phyloP scores from a whole-genome alignment of 2,888 invertebrate species.

The Drepanosiphum platanoidis region DNA sequence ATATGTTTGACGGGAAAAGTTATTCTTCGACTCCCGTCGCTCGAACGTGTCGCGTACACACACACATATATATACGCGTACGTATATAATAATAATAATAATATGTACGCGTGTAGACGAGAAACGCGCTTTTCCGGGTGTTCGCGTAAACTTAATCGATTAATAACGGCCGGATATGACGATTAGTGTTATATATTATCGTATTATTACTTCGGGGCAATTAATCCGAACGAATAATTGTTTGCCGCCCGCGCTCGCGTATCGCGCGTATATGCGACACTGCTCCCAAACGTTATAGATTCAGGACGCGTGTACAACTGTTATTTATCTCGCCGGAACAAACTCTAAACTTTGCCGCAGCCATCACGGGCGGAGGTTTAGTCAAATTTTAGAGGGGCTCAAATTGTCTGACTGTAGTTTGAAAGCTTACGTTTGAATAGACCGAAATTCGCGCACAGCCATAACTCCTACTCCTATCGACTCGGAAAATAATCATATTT shows the following conservation, averaged over 20 bases:
- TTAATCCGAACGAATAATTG: neutral
- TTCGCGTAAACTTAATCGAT: conserved; percentile 11
- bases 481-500: too few species aligned
- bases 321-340: neutral
- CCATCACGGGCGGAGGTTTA: too few species aligned
- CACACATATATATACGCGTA: neutral
- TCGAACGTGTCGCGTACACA: neutral
- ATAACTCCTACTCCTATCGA: too few species aligned
- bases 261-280: too few species aligned
- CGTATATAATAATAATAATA: neutral
- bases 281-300: too few species aligned
- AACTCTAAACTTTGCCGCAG: neutral
- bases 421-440: too few species aligned
- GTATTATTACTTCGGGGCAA: conserved; percentile 4
- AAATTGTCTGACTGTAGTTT: too few species aligned
- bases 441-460: too few species aligned
- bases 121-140: neutral
- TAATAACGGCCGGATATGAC: neutral
- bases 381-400: too few species aligned
- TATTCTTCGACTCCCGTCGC: neutral
- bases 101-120: neutral
- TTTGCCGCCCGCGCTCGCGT: neutral
- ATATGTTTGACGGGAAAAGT: conserved; percentile 11
- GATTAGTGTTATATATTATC: neutral
- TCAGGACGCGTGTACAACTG: too few species aligned